Evolutionary conservation across 2,888 invertebrate species (phyloP).

Genomic region (Perizoma affinitatum): DNA sequence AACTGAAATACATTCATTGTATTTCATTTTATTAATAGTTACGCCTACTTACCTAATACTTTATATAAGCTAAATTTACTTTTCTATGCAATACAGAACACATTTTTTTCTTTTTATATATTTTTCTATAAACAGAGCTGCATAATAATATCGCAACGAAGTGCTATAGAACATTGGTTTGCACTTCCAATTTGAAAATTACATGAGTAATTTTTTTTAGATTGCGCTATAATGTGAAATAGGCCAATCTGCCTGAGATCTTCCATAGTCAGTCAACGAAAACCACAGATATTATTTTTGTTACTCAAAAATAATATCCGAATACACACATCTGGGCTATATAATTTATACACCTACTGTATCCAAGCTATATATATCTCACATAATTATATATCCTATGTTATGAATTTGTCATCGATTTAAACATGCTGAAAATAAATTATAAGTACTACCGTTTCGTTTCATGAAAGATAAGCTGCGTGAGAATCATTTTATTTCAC

Average conservation of each 20-base stretch:
- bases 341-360: no score
- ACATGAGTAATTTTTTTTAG: conserved; percentile 34
- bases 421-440: no score
- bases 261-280: conserved; percentile 50
- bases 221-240: conserved; percentile 37
- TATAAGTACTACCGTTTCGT: no score
- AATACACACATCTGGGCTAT: neutral
- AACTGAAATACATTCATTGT: no score
- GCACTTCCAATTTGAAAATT: neutral
- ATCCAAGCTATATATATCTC: no score
- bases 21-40: no score
- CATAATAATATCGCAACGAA: neutral
- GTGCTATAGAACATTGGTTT: neutral
- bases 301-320: conserved; percentile 3
- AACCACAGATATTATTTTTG: conserved; percentile 16
- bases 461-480: no score
- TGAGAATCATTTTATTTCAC: no score
- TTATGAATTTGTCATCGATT: no score
- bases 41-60: conserved; percentile 2
- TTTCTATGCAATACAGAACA: conserved; percentile 17
- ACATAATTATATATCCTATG: no score
- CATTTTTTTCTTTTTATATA: conserved; percentile 12
- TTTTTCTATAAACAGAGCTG: conserved; percentile 21
- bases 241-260: conserved; percentile 62
- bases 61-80: conserved; percentile 14